These are phyloP conservation scores for Pararge aegeria DNA, from an alignment of 1,140 invertebrate genomes.

Conservation along the genomic window DNA sequence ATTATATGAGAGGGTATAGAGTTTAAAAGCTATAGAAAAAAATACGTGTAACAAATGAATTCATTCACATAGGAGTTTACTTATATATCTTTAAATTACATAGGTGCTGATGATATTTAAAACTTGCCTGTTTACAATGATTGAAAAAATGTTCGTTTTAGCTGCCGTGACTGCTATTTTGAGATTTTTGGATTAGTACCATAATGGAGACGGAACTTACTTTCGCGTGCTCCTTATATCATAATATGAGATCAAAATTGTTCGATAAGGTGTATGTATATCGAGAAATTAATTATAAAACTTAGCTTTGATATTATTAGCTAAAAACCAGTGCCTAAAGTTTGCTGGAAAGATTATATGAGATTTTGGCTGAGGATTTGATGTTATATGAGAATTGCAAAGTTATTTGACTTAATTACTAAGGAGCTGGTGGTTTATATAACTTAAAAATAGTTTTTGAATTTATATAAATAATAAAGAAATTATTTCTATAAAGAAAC, in stretches of 20 bases:
- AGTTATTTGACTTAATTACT: background rate
- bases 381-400: conserved; percentile 30
- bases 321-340: conserved; percentile 68
- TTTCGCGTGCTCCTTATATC: background rate
- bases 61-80: too few species aligned
- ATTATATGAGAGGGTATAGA: too few species aligned
- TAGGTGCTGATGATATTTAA: too few species aligned
- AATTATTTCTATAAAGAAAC: too few species aligned
- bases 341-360: conserved; percentile 46
- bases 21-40: too few species aligned
- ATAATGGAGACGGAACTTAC: background rate
- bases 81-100: too few species aligned
- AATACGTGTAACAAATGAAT: too few species aligned
- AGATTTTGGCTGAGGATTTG: conserved; percentile 48
- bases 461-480: too few species aligned
- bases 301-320: conserved; percentile 75
- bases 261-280: conserved; percentile 58
- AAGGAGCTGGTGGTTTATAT: too few species aligned
- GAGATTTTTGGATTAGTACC: background rate
- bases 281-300: conserved; percentile 52
- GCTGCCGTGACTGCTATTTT: background rate
- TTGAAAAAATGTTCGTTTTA: background rate
- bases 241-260: conserved; percentile 35
- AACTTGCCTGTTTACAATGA: too few species aligned
- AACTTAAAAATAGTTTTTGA: too few species aligned